Conservation (phyloP, 2,888 invertebrate species). For the Drosophila demipolita region DNA sequence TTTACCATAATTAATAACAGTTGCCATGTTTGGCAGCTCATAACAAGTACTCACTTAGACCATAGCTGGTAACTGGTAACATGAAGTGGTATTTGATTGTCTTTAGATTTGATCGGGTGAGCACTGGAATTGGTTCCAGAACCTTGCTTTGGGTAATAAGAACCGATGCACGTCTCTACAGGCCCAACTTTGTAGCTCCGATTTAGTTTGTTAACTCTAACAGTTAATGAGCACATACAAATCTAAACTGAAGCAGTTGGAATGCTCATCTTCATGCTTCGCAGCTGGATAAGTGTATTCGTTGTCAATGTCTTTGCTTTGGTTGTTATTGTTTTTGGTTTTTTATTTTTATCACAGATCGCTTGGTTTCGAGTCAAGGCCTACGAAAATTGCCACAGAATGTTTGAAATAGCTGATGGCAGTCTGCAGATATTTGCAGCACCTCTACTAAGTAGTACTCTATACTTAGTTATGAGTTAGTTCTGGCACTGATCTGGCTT, state of each 20-base stretch:
- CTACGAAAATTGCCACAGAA: conserved; percentile 66
- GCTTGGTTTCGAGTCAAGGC: conserved; percentile 71
- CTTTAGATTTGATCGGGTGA: conserved; percentile 35
- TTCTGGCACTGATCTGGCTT: conserved; percentile 14
- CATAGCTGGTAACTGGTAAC: not conserved
- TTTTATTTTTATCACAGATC: conserved; percentile 64
- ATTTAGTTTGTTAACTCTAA: conserved; percentile 81
- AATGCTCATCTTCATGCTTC: conserved; percentile 66
- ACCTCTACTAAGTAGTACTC: not conserved
- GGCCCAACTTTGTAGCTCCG: conserved; percentile 51
- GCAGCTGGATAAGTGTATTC: conserved; percentile 39
- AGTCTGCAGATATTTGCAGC: conserved; percentile 18
- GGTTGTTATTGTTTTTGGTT: conserved; percentile 9
- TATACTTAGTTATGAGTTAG: conserved; percentile 1
- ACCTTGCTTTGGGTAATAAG: conserved; percentile 48
- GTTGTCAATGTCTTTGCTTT: conserved; percentile 44
- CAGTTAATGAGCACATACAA: conserved; percentile 71
- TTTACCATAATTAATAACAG: not conserved
- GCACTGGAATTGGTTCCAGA: conserved; percentile 53
- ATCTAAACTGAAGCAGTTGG: not conserved
- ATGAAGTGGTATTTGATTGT: conserved; percentile 6
- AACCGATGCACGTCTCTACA: not conserved
- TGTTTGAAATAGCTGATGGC: conserved; percentile 21
- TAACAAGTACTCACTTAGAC: conserved; percentile 12
- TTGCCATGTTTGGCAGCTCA: not conserved